phyloP scores from a whole-genome alignment of 1,140 invertebrate species.

The Tribolium castaneum region DNA sequence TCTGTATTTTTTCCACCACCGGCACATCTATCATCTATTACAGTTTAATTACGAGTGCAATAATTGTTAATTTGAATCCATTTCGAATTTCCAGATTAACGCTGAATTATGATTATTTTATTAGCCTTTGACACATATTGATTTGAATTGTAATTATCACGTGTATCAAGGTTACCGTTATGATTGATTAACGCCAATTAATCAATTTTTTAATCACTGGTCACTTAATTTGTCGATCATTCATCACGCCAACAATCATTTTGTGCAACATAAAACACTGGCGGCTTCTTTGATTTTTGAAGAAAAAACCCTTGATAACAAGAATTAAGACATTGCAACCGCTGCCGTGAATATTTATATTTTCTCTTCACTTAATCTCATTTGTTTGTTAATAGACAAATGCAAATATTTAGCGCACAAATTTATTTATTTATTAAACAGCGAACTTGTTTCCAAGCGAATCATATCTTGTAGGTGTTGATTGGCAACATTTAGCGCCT shows the following conservation, averaged over 20 bases:
- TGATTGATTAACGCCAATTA: neutral
- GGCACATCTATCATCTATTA: neutral
- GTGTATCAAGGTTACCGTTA: neutral
- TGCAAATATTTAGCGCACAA: constrained; percentile 20
- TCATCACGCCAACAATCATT: neutral
- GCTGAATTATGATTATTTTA: neutral
- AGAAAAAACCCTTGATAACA: no score
- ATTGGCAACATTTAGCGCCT: neutral
- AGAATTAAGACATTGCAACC: neutral
- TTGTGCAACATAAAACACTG: neutral
- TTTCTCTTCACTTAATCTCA: constrained; percentile 25
- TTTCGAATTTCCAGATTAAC: neutral
- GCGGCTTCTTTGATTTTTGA: no score
- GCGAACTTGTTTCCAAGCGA: neutral
- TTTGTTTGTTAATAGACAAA: constrained; percentile 24
- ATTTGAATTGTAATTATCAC: neutral
- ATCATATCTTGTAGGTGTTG: neutral
- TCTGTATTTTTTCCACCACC: neutral
- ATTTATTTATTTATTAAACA: constrained; percentile 25
- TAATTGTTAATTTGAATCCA: neutral
- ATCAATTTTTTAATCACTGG: neutral
- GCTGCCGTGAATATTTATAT: constrained; percentile 12
- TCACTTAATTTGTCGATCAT: neutral
- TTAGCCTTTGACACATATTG: neutral
- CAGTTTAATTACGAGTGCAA: neutral